Evolutionary conservation across 2,888 invertebrate genomes (phyloP), one percentile per base, ranked within the genome.

Genomic region (Eupithecia dodoneata): DNA sequence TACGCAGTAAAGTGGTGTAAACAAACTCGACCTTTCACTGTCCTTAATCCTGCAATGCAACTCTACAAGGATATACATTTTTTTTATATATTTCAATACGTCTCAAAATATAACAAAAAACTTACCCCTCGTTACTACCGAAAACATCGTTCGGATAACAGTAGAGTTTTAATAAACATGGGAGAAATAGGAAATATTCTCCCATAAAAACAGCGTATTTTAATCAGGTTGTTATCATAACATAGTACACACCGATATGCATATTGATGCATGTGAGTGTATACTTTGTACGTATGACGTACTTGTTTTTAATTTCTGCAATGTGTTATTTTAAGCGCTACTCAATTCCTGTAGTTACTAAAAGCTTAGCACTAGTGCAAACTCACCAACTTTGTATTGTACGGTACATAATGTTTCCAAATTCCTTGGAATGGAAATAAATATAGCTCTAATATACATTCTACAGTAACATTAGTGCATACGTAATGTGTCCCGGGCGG

Each of bases 281-380:
- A 30, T 30, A 30, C 30, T 30, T 30, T 30, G 30, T 30, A 30
- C 30, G 30, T 30, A 18, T 30, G 30, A 30, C 18, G 63, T 63
- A 18, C 18, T 59, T 59, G 59, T 59, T 59, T 47, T 47, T 30
- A 30, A 30, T 63, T 63, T 63, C 12, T 63, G 15, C 66, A 66
- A 13, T 42, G 41, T 66, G 66, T 15, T 76, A 76, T 76, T 76
- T 76, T 18, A 72, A 30, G 45, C 71, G 55, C 49, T 15, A 30
- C 59, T 59, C 41, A 9, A 74, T 65, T 49, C 49, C 42, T 13
- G n/a, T 13, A 71, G 65, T 18, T 66, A 52, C 45, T 71, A 63
- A 65, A 75, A 13, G 49, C 52, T n/a, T 52, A 49, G n/a, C n/a
- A 67, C 66, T 69, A 2, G 42, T 3, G 9, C 66, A 42, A 66